These are phyloP conservation scores for Tipula helvola DNA, from an alignment of 2,888 invertebrate genomes.

Conservation along the genomic window DNA sequence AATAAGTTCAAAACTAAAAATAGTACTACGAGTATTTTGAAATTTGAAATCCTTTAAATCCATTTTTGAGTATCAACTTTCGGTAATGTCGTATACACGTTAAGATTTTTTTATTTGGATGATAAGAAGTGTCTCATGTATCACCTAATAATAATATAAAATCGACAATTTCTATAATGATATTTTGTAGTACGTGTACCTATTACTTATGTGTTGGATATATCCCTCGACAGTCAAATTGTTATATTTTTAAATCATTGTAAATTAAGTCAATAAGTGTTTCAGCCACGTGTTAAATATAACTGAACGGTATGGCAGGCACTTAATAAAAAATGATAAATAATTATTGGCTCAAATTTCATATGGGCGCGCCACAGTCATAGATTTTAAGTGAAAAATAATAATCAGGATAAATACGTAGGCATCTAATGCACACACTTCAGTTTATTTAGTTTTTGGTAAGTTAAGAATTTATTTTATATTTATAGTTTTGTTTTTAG, in stretches of 20 bases:
- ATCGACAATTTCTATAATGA: neutral
- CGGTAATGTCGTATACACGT: neutral
- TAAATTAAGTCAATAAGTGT: neutral
- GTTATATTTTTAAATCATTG: neutral
- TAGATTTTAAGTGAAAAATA: neutral
- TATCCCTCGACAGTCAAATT: neutral
- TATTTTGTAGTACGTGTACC: neutral
- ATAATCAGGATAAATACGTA: neutral
- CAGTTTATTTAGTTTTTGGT: neutral
- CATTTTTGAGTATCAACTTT: neutral
- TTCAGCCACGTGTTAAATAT: neutral
- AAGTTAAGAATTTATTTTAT: neutral
- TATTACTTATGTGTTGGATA: too few relatives aligned
- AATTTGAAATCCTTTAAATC: neutral
- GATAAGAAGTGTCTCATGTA: conserved; percentile 4
- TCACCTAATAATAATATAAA: neutral
- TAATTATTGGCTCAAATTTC: neutral
- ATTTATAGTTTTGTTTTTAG: neutral
- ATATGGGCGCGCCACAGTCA: neutral
- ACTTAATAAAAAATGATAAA: neutral
- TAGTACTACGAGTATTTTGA: neutral
- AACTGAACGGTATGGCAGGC: neutral
- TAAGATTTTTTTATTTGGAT: neutral
- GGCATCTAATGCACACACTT: neutral
- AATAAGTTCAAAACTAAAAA: neutral